phyloP scores from a whole-genome alignment of 2,797 vertebrate genomes.

The Rhadinocentrus ornatus region DNA sequence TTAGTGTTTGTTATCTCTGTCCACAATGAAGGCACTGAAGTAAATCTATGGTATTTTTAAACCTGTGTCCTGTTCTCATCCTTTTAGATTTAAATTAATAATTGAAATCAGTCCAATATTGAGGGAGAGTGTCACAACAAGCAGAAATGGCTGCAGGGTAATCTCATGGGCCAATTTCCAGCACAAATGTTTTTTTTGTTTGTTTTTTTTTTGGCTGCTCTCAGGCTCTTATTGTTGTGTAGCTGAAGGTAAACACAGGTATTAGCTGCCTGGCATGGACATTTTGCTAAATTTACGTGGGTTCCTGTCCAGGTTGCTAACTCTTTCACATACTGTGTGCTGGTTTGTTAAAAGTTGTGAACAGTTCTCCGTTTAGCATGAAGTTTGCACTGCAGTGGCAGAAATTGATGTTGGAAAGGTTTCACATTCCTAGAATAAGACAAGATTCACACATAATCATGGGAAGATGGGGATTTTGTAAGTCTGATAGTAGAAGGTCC shows the following conservation, averaged over 20 bases:
- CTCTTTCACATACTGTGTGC: not conserved
- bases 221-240: not conserved
- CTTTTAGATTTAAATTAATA: not conserved
- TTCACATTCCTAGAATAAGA: slow-evolving; percentile 12
- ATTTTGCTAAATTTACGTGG: not conserved
- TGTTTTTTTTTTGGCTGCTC: no score
- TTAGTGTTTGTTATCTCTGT: not conserved
- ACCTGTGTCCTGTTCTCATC: not conserved
- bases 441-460: not conserved
- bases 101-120: not conserved
- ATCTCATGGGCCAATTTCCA: not conserved
- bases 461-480: not conserved
- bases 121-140: not conserved
- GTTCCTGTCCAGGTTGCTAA: not conserved
- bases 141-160: not conserved
- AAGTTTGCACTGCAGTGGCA: not conserved
- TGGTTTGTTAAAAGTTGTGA: not conserved
- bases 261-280: not conserved
- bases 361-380: not conserved
- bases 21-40: not conserved
- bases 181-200: no score
- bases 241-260: not conserved
- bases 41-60: not conserved
- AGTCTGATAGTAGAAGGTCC: not conserved
- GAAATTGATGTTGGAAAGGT: not conserved